Evolutionary conservation across 1,140 invertebrate genomes (phyloP), one percentile per base, ranked within the genome.

Genomic region (Rhizoglyphus robini): DNA sequence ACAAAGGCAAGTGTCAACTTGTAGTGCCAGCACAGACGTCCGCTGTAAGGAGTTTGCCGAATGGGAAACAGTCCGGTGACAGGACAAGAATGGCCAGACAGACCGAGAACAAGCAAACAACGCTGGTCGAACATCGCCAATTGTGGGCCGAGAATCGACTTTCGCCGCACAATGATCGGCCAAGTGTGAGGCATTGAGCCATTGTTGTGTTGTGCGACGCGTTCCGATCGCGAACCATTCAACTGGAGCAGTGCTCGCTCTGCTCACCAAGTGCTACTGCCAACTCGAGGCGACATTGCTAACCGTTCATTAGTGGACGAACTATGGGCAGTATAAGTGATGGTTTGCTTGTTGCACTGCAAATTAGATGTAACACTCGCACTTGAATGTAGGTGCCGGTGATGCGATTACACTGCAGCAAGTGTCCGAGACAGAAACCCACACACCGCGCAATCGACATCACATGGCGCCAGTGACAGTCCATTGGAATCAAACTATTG

Each of bases 1-100:
- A 54, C 8, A 54, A 8, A 54, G 51, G 20, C 51, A 20, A 54
- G 51, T 54, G 51, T 54, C 51, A 54, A 54, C 51, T 54, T 54
- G 51, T 54, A 54, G 51, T 54, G 51, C 51, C 51, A 46, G 51
- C 51, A 54, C 15, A 54, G 51, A 54, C 51, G 51, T 54, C 8
- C 51, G 51, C 51, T 15, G 51, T 27, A 8, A 11, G 36, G 18
- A 41, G 8, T 41, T 41, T 41, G 8, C 18, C 20, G 8, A 20
- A 23, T 25, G 51, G 8, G 23, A 54, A 32, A 23, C 8, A 54
- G 51, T 54, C 51, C 20, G 20, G 51, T 54, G 51, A 54, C 51
- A 54, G 51, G 23, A 54, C 20, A 54, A 54, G 51, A 54, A 54
- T 54, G 51, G 51, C 5, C 51, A 54, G 8, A 54, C 15, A 27